A percentile compares a stretch with the other conserved stretches of the same genome.
phyloP scores from a whole-genome alignment of 2,888 invertebrate genomes.

The Bembecia ichneumoniformis region DNA sequence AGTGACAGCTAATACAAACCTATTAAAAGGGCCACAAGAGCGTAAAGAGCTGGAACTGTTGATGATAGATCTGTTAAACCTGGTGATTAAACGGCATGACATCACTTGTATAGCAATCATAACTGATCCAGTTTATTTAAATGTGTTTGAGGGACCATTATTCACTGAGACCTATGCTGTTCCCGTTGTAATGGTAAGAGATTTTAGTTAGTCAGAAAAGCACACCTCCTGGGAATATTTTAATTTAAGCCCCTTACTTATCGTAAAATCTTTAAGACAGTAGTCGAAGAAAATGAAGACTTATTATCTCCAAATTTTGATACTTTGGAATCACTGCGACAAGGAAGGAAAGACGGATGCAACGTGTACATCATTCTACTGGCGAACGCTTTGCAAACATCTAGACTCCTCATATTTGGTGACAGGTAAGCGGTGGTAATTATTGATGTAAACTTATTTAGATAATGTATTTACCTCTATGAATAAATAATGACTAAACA shows the following conservation, averaged over 20 bases:
- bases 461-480: too few species aligned
- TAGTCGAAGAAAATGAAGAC: conserved; percentile 76
- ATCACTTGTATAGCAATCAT: conserved; percentile 67
- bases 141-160: conserved; percentile 61
- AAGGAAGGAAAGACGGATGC: conserved; percentile 76
- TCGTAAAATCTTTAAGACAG: conserved; percentile 45
- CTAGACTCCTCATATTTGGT: conserved; percentile 77
- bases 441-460: background rate
- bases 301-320: conserved; percentile 73
- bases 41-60: conserved; percentile 41
- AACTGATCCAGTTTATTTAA: conserved; percentile 66
- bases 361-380: conserved; percentile 79
- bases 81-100: conserved; percentile 28
- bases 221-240: background rate
- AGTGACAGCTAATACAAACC: conserved; percentile 10
- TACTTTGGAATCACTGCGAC: conserved; percentile 69
- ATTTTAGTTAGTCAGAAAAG: background rate
- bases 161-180: conserved; percentile 52
- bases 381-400: conserved; percentile 79
- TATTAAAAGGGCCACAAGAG: conserved; percentile 28
- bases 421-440: conserved; percentile 66
- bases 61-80: conserved; percentile 39
- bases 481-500: too few species aligned
- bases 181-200: conserved; percentile 67
- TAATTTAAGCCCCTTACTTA: background rate